Evolutionary conservation across 2,888 invertebrate species (phyloP).

Genomic region (Thereva nobilitata): DNA sequence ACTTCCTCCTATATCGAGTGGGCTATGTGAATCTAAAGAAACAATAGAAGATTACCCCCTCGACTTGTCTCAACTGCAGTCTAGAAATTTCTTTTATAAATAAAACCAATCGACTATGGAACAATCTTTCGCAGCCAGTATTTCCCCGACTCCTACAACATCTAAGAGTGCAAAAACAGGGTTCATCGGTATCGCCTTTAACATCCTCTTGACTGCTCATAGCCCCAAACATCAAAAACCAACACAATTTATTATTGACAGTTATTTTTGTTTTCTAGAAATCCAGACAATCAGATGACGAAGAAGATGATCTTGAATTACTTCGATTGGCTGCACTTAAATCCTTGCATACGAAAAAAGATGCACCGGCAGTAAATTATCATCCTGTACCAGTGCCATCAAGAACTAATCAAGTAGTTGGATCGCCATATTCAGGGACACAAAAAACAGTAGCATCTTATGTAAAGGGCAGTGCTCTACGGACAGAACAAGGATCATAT

Average conservation of each 20-base stretch:
- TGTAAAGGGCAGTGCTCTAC: neutral
- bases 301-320: slow-evolving; percentile 44
- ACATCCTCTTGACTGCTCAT: too few relatives aligned
- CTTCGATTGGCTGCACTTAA: slow-evolving; percentile 44
- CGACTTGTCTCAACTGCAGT: too few relatives aligned
- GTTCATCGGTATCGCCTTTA: too few relatives aligned
- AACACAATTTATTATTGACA: neutral
- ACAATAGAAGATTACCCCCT: too few relatives aligned
- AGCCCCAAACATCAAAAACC: too few relatives aligned
- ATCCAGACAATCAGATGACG: slow-evolving; percentile 38
- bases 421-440: neutral
- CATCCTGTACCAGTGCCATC: neutral
- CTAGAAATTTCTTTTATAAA: too few relatives aligned
- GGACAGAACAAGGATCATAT: neutral
- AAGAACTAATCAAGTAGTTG: neutral
- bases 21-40: too few relatives aligned
- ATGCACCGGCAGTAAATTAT: slow-evolving; percentile 6
- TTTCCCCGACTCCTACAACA: too few relatives aligned
- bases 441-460: slow-evolving; percentile 6
- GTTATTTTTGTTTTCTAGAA: slow-evolving; percentile 2
- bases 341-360: slow-evolving; percentile 42
- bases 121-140: too few relatives aligned
- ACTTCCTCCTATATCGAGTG: too few relatives aligned
- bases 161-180: too few relatives aligned
- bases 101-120: too few relatives aligned